Evolutionary conservation across 1,140 invertebrate species (phyloP).

Genomic region (Batillaria attramentaria): DNA sequence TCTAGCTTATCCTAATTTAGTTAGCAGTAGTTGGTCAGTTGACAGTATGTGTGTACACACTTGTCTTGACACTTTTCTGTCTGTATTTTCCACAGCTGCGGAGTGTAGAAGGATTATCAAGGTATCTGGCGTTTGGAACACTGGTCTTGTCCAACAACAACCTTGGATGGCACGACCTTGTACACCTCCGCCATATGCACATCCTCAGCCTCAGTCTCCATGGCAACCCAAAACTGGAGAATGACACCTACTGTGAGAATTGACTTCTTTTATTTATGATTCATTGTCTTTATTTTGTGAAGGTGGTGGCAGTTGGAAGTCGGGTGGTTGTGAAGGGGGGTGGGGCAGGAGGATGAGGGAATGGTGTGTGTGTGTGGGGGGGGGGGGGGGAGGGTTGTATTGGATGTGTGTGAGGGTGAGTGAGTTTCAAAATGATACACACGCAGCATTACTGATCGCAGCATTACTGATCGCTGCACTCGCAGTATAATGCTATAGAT

Average conservation of each 20-base stretch:
- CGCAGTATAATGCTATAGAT: too few species aligned
- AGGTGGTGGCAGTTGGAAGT: not conserved
- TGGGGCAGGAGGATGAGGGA: not conserved
- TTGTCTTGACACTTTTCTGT: too few species aligned
- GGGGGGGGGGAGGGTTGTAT: not conserved
- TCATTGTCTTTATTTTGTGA: too few species aligned
- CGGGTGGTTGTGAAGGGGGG: not conserved
- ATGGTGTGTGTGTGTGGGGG: conserved; percentile 13
- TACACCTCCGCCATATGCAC: conserved; percentile 66
- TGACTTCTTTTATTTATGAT: not conserved
- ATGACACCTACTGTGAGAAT: conserved; percentile 70
- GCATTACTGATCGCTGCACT: too few species aligned
- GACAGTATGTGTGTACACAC: too few species aligned
- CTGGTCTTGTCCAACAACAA: conserved; percentile 68
- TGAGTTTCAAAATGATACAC: not conserved
- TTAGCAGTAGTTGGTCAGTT: too few species aligned
- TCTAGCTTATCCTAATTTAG: too few species aligned
- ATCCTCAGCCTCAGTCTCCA: conserved; percentile 69
- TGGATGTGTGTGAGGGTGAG: not conserved
- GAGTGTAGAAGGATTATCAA: conserved; percentile 21
- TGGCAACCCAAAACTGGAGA: conserved; percentile 68
- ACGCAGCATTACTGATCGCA: too few species aligned
- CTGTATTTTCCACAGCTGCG: not conserved
- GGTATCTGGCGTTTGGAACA: conserved; percentile 67
- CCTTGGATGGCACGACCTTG: conserved; percentile 65